phyloP scores from a whole-genome alignment of 2,888 invertebrate genomes.

The Philaethria dido region DNA sequence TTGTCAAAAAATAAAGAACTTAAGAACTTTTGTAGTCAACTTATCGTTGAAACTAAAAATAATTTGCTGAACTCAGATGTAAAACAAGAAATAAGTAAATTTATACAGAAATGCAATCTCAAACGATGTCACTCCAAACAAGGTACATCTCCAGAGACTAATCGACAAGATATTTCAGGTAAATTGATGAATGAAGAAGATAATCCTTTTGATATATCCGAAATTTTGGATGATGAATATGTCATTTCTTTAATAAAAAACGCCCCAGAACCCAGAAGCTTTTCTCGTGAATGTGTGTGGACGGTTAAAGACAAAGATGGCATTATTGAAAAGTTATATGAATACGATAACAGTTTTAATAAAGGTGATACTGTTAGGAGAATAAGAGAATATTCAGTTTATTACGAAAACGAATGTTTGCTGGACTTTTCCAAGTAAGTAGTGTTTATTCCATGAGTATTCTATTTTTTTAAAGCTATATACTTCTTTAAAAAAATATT shows the following conservation, averaged over 20 bases:
- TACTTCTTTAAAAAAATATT: too few relatives aligned
- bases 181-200: neutral
- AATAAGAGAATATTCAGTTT: constrained; percentile 74
- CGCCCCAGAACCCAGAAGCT: constrained; percentile 62
- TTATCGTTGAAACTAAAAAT: constrained; percentile 63
- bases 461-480: too few relatives aligned
- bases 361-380: constrained; percentile 66
- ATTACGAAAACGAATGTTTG: constrained; percentile 70
- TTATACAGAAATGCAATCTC: constrained; percentile 51
- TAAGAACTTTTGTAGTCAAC: constrained; percentile 64
- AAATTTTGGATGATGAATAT: constrained; percentile 50
- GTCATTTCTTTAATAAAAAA: constrained; percentile 51
- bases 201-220: constrained; percentile 41
- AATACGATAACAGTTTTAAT: constrained; percentile 63
- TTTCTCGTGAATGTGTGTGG: constrained; percentile 73
- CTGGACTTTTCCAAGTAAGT: constrained; percentile 64
- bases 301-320: constrained; percentile 75
- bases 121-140: neutral
- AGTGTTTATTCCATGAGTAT: neutral
- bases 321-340: constrained; percentile 72
- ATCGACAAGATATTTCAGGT: neutral
- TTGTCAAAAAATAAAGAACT: constrained; percentile 64
- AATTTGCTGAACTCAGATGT: constrained; percentile 63
- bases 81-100: constrained; percentile 61
- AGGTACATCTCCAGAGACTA: neutral